Evolutionary conservation across 2,113 vertebrate species (phyloP).

Genomic region (Albula glossodonta): DNA sequence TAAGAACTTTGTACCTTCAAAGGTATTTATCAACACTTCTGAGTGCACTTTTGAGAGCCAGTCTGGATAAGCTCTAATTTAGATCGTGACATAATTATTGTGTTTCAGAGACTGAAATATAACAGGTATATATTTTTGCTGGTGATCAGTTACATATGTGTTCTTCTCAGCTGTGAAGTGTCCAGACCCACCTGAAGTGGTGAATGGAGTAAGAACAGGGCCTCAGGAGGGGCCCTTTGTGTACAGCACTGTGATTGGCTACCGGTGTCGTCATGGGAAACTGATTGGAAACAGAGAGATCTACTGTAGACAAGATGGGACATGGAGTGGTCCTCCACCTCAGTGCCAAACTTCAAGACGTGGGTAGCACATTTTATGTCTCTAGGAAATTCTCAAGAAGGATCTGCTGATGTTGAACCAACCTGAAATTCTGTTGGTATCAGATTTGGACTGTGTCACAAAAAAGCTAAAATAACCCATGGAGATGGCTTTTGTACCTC

Average conservation of each 20-base stretch:
- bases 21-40: too few relatives aligned
- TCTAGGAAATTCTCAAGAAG: too few relatives aligned
- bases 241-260: slow-evolving; percentile 44
- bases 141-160: slow-evolving; percentile 8
- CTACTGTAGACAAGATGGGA: slow-evolving; percentile 59
- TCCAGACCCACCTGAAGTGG: slow-evolving; percentile 37
- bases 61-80: not conserved
- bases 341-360: slow-evolving; percentile 45
- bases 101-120: not conserved
- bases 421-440: too few relatives aligned
- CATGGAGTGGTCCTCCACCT: slow-evolving; percentile 59
- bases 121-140: too few relatives aligned
- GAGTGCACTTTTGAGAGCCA: too few relatives aligned
- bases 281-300: slow-evolving; percentile 52
- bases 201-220: not conserved
- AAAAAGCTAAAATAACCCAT: too few relatives aligned
- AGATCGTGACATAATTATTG: not conserved
- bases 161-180: slow-evolving; percentile 56
- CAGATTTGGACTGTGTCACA: too few relatives aligned
- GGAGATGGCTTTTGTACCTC: too few relatives aligned
- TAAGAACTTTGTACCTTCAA: too few relatives aligned
- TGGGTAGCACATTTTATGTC: too few relatives aligned
- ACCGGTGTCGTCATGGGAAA: slow-evolving; percentile 47
- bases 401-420: too few relatives aligned
- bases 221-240: slow-evolving; percentile 16